Evolutionary conservation across 2,888 invertebrate species (phyloP), one percentile per base, ranked within the genome.

Genomic region (Boloria selene): DNA sequence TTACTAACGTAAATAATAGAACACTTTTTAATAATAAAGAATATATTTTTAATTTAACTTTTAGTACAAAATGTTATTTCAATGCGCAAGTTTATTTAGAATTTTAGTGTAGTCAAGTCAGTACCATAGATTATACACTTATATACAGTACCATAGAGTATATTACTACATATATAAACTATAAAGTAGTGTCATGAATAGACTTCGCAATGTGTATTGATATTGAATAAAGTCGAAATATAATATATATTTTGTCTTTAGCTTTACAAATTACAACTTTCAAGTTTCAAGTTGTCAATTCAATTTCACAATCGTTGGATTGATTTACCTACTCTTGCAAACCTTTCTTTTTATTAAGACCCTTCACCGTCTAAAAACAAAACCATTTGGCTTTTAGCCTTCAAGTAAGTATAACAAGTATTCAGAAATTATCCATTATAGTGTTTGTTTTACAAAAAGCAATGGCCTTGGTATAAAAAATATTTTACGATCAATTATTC

Each of bases 341-440:
- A 3, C 47, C 47, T 38, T 59, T 59, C 17, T 45, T 64, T 44
- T 44, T 58, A 14, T 51, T 58, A 31, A 52, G 18, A 6, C 64
- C 59, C 47, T 64, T 64, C 58, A 14, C 58, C 50, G 38, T 58
- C 58, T 58, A 52, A 50, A 52, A 38, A 45, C 22, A 64, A 58
- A 51, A 64, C 56, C 69, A 74, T 71, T 72, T 64, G 76, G 73
- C 74, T 69, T 55, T 45, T 56, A 65, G 75, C 76, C 75, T 73
- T 71, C 68, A 71, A 66, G 75, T 74, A 62, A 73, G 74, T 73
- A 50, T 16, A 16, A 16, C n/a, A 16, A 16, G 47, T 49, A n/a
- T 14, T 38, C 2, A 45, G 44, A 45, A 56, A 14, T 17, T 50
- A 17, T 13, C 31, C 17, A 31, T 38, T n/a, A n/a, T 50, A 49